Conservation (phyloP, 2,888 invertebrate genomes). For the Scaptomyza cyrtandrae region DNA sequence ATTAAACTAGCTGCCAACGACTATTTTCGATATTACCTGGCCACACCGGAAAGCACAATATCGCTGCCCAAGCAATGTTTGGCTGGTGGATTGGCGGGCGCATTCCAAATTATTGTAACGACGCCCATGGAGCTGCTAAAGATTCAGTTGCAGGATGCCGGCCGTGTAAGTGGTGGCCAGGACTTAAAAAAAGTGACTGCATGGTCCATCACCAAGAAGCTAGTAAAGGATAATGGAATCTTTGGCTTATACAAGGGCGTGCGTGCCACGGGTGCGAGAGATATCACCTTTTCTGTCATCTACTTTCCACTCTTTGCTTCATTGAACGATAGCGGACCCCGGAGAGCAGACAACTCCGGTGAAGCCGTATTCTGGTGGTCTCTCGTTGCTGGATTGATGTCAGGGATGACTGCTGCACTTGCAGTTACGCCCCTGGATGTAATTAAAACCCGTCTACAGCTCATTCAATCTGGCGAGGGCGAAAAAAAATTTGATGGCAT, state of each 20-base stretch:
- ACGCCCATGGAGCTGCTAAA: slow-evolving; percentile 99
- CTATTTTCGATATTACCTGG: slow-evolving; percentile 94
- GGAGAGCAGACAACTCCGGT: slow-evolving; percentile 87
- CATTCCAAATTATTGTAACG: slow-evolving; percentile 97
- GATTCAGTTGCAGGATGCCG: slow-evolving; percentile 98
- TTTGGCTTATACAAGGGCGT: slow-evolving; percentile 96
- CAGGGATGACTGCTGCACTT: slow-evolving; percentile 94
- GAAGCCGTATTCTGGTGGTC: slow-evolving; percentile 95
- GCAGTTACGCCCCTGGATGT: slow-evolving; percentile 97
- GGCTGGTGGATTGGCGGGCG: slow-evolving; percentile 97
- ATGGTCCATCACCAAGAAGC: slow-evolving; percentile 89
- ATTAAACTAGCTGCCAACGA: slow-evolving; percentile 99
- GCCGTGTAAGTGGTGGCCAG: slow-evolving; percentile 89
- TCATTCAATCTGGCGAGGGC: slow-evolving; percentile 92
- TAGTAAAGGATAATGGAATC: slow-evolving; percentile 93
- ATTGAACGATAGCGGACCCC: slow-evolving; percentile 92
- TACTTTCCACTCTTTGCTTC: slow-evolving; percentile 98
- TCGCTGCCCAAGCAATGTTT: slow-evolving; percentile 92
- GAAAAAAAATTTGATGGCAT: slow-evolving; percentile 94
- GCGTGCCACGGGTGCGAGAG: slow-evolving; percentile 94
- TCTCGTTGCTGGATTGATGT: slow-evolving; percentile 93
- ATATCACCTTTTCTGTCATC: slow-evolving; percentile 96
- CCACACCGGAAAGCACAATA: slow-evolving; percentile 88
- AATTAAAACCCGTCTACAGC: slow-evolving; percentile 97
- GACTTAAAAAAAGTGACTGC: slow-evolving; percentile 89